These are phyloP conservation scores for Drosophila siamana DNA, from an alignment of 2,888 invertebrate species.

Conservation along the genomic window DNA sequence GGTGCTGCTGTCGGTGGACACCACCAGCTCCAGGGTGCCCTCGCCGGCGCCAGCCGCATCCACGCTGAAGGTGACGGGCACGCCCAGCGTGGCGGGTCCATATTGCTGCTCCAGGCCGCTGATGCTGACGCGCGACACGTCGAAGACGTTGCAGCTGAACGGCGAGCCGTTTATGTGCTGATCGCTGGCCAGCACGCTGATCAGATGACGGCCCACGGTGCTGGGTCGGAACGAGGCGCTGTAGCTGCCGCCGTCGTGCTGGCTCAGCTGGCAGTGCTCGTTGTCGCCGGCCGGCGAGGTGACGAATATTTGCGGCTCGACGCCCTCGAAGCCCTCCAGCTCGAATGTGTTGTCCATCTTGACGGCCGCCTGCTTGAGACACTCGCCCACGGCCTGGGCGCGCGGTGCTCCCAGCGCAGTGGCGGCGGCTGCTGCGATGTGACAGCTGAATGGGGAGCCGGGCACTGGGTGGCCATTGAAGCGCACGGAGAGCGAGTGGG, in stretches of 20 bases:
- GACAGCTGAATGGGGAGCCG: slow-evolving; percentile 97
- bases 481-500: slow-evolving; percentile 95
- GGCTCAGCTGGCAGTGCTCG: slow-evolving; percentile 90
- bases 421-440: slow-evolving; percentile 87
- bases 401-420: slow-evolving; percentile 87
- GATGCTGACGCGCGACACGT: slow-evolving; percentile 92
- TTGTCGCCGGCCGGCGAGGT: slow-evolving; percentile 94
- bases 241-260: slow-evolving; percentile 89
- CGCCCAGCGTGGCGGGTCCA: slow-evolving; percentile 88
- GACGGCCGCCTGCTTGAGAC: slow-evolving; percentile 84
- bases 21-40: slow-evolving; percentile 95
- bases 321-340: slow-evolving; percentile 87
- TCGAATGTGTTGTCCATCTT: slow-evolving; percentile 87
- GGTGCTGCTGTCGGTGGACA: slow-evolving; percentile 95
- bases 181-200: slow-evolving; percentile 93
- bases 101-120: slow-evolving; percentile 88
- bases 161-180: slow-evolving; percentile 96
- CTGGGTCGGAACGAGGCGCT: slow-evolving; percentile 93
- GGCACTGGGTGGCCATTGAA: slow-evolving; percentile 92
- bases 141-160: slow-evolving; percentile 97
- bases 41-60: slow-evolving; percentile 98
- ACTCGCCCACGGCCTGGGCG: slow-evolving; percentile 85
- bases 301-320: slow-evolving; percentile 90
- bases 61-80: slow-evolving; percentile 96
- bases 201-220: slow-evolving; percentile 94